Base-by-base conservation (phyloP, 2,797 vertebrate species). In the Salmo trutta region DNA sequence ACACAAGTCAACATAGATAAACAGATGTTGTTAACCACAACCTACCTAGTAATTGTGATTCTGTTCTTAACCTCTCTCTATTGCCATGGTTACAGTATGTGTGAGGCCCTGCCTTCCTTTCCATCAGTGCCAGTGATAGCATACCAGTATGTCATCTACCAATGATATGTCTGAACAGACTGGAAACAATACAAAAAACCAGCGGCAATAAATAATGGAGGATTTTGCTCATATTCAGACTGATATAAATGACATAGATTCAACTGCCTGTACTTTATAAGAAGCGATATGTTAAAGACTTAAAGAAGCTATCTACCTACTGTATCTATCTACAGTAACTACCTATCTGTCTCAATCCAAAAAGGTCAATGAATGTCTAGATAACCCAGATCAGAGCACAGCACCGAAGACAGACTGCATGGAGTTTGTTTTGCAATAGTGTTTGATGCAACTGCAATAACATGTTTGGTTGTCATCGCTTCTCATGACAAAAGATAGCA, bases 221-320 rank as follows among this genome's bases (percentile, higher is more conserved):
- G 83, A 66, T 41, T 74, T 78, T 81, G 67, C 81, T 86, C 84
- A 90, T 86, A 84, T 82, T 84, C 72, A 79, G 75, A 71, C 74
- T 77, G 81, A 90, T 87, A 89, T 85, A 89, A 91, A 90, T 91
- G 36, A 92, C 86, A 91, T 82, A 86, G 87, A 82, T 86, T 87
- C 81, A 84, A 81, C 82, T 86, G 83, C 86, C 77, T 84, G 86
- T 87, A 90, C 77, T 75, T 75, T 77, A 66, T 74, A 72, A 78
- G 79, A 81, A 84, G 84, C 54, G 81, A 88, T 87, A 82, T 88
- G 82, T 90, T 89, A 87, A 47, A 91, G 87, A 90, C 78, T 85
- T 88, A 71, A 92, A 89, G 82, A 89, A 90, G 88, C 86, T 85
- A 91, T 81, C 83, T 87, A 90, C 76, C 72, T 71, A 66, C 62